Evolutionary conservation across 2,113 vertebrate genomes (phyloP).

Genomic region (Ursus arctos): DNA sequence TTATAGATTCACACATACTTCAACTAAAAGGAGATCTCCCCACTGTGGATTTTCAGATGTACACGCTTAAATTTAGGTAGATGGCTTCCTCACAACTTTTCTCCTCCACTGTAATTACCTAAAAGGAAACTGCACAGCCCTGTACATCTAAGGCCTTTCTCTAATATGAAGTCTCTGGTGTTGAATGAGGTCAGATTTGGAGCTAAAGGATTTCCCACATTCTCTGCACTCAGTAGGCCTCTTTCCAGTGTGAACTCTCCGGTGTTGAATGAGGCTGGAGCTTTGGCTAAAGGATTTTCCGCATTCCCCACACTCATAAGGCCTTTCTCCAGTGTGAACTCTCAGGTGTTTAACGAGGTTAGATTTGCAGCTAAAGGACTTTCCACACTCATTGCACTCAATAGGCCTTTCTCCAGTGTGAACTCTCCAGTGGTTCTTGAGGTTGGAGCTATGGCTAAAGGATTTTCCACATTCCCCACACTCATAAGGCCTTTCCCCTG

Average conservation of each 20-base stretch:
- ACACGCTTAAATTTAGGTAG: background rate
- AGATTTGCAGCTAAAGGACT: conserved; percentile 72
- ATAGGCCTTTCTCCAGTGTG: conserved; percentile 76
- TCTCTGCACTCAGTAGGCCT: conserved; percentile 16
- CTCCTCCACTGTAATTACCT: background rate
- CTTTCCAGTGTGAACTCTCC: conserved; percentile 61
- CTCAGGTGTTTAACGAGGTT: conserved; percentile 75
- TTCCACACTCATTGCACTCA: conserved; percentile 73
- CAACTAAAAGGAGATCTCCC: background rate
- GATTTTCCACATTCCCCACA: conserved; percentile 75
- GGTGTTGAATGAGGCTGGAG: conserved; percentile 65
- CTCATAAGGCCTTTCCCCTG: conserved; percentile 65
- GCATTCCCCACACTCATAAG: conserved; percentile 70
- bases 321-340: conserved; percentile 72
- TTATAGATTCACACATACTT: background rate
- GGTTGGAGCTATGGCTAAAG: conserved; percentile 76
- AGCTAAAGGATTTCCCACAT: conserved; percentile 37
- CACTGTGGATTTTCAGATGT: background rate
- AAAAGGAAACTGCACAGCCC: background rate
- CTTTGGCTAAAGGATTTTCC: conserved; percentile 72
- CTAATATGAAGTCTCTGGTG: conserved; percentile 51
- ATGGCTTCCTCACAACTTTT: background rate
- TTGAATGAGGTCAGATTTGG: conserved; percentile 45
- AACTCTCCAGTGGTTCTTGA: conserved; percentile 74
- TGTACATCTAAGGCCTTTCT: conserved; percentile 13